Percentiles rank a stretch among this genome's conserved stretches.
phyloP scores from a whole-genome alignment of 2,797 vertebrate species.

The Sciaenops ocellatus region DNA sequence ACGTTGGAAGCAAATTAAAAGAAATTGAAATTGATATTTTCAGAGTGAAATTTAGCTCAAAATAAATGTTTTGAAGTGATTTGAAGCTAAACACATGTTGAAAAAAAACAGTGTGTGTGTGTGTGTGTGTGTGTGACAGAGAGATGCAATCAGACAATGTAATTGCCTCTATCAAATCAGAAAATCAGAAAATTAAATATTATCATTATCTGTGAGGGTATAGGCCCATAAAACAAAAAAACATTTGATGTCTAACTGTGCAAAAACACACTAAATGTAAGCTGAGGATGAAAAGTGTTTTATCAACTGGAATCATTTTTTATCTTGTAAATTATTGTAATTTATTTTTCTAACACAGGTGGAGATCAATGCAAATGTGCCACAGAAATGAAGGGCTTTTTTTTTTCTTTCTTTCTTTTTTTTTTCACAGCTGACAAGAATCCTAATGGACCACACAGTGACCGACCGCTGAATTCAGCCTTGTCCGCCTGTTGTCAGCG shows the following conservation, averaged over 20 bases:
- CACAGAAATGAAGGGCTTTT: neutral
- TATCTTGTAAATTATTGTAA: neutral
- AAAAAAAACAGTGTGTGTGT: constrained; percentile 4
- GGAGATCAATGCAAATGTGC: neutral
- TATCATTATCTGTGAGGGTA: neutral
- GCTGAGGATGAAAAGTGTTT: neutral
- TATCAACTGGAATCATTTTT: rapidly evolving
- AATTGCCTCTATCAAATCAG: constrained; percentile 3
- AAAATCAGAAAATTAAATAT: constrained; percentile 5
- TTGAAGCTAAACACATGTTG: neutral
- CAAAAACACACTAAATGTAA: neutral
- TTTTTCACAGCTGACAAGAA: constrained; percentile 4
- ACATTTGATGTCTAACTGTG: constrained; percentile 4
- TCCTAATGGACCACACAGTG: constrained; percentile 30
- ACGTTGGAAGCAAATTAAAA: neutral
- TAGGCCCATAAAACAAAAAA: constrained; percentile 3
- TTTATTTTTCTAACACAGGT: neutral
- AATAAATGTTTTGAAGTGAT: neutral
- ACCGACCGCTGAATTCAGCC: neutral
- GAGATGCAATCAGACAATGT: constrained; percentile 7
- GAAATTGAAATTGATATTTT: neutral
- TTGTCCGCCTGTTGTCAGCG: constrained; percentile 37
- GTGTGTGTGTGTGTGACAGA: neutral
- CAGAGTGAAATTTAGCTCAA: neutral
- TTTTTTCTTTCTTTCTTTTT: neutral